Base-by-base conservation (phyloP, 2,888 invertebrate species). In the Tuta absoluta region DNA sequence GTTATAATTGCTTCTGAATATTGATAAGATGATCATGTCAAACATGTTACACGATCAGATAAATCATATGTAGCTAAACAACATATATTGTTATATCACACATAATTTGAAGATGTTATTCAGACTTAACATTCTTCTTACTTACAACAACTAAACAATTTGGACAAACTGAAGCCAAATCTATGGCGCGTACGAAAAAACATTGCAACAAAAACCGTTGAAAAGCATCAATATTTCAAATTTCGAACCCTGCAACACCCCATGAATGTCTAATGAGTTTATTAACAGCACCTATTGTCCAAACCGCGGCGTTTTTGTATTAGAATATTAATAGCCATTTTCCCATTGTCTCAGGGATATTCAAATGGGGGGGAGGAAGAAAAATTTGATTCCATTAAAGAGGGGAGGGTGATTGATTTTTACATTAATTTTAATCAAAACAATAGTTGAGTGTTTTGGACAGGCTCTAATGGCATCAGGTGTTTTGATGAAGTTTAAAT, bases 251-350 rank as follows among this genome's bases (percentile, higher is more conserved):
- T 68, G 63, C 68, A 72, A 78, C 85, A 77, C 89, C 88, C 91
- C 83, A 86, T 87, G 90, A 89, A 91, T 91, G 76, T 81, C 79
- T 90, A 91, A 90, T 89, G 89, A 91, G 85, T 81, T 86, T 90
- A 91, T 91, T 91, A 91, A 91, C 89, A 88, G 83, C 87, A 89
- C 86, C 91, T 89, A 91, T 91, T 91, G 91, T 91, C 86, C 85
- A 80, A 82, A 76, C 74, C 72, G 80, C 77, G 76, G 85, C 84
- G 89, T 90, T 91, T 90, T 91, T 85, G 81, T 82, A 84, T 84
- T 77, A 78, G 84, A 90, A 90, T 90, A 90, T 91, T 91, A 91
- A 91, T 91, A 88, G 85, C 85, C 84, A 82, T 82, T 81, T 82
- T 81, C 79, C 81, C 76, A 87, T 89, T 90, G 90, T 91, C 84